Percentiles rank a stretch among this genome's conserved stretches.
Evolutionary conservation across 53 echinoderm and acorn worm genomes (phyloP).

Genomic region (Arbacia lixula): DNA sequence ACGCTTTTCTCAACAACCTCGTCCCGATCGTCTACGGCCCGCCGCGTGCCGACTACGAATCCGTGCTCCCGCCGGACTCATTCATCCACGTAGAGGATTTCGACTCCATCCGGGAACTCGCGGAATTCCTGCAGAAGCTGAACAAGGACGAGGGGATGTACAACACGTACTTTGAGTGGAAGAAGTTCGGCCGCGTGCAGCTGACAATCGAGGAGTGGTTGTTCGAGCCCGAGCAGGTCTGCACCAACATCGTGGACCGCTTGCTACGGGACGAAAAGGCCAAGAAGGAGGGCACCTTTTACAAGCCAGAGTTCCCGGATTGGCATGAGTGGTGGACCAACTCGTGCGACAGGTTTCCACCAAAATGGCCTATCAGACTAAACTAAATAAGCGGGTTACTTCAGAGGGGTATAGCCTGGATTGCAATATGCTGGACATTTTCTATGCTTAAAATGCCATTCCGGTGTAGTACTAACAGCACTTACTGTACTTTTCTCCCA

Average conservation of each 20-base stretch:
- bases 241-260: conserved; percentile 8
- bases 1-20: conserved; percentile 24
- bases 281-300: conserved; percentile 10
- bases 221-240: conserved; percentile 20
- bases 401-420: background rate
- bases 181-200: conserved; percentile 37
- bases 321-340: conserved; percentile 27
- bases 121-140: conserved; percentile 28
- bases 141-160: conserved; percentile 32
- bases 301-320: conserved; percentile 22
- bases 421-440: background rate
- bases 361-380: conserved; percentile 12
- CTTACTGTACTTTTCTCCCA: no score
- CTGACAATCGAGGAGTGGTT: conserved; percentile 23
- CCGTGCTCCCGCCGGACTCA: conserved; percentile 34
- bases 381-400: background rate
- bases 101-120: conserved; percentile 28
- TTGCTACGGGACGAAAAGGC: conserved; percentile 15
- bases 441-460: no score
- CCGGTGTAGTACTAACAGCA: no score
- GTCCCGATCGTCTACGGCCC: conserved; percentile 50
- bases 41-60: conserved; percentile 35
- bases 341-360: background rate
- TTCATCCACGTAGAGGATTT: conserved; percentile 54
- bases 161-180: conserved; percentile 54